phyloP scores from a whole-genome alignment of 1,140 invertebrate genomes.

The Physella acuta region DNA sequence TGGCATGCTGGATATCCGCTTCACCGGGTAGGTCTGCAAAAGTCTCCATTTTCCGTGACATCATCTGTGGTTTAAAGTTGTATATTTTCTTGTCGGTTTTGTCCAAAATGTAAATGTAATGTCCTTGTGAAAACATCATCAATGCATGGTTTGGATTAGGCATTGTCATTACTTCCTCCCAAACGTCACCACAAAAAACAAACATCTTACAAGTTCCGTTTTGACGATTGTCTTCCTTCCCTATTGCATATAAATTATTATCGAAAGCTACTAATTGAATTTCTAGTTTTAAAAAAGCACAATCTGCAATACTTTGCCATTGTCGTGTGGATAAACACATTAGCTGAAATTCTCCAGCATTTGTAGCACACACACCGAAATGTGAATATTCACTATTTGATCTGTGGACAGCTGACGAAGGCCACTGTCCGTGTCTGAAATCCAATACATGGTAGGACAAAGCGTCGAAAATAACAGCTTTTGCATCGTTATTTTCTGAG shows the following conservation, averaged over 20 bases:
- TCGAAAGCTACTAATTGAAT: not conserved
- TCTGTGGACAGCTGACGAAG: too few species aligned
- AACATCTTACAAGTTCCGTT: not conserved
- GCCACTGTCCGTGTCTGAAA: too few species aligned
- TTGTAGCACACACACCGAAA: too few species aligned
- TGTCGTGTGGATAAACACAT: too few species aligned
- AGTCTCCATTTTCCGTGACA: not conserved
- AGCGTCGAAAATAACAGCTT: too few species aligned
- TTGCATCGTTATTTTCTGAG: too few species aligned
- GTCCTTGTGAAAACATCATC: not conserved
- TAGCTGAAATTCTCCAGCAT: too few species aligned
- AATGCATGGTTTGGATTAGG: not conserved
- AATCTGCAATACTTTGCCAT: too few species aligned
- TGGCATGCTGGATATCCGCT: not conserved
- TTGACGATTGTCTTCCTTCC: not conserved
- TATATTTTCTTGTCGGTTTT: not conserved
- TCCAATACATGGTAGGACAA: too few species aligned
- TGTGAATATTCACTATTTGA: too few species aligned
- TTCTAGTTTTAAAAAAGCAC: too few species aligned
- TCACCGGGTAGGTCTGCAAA: not conserved
- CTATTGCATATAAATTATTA: not conserved
- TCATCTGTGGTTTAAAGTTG: not conserved
- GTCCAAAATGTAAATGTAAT: not conserved
- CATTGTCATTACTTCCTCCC: not conserved
- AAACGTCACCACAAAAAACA: not conserved